phyloP scores from a whole-genome alignment of 1,140 invertebrate genomes.

The Anthonomus grandis region DNA sequence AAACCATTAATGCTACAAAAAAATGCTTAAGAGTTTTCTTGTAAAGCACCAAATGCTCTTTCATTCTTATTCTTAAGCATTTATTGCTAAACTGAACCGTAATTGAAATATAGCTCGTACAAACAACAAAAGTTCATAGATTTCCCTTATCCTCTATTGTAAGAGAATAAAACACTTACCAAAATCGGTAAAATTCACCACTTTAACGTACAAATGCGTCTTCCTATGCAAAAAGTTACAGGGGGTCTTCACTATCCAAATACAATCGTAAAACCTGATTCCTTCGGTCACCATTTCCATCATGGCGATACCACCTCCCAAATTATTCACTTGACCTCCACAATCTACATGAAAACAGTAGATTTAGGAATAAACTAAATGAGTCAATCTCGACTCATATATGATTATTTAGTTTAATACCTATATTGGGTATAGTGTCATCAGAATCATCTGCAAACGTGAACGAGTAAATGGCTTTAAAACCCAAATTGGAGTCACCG shows the following conservation, averaged over 20 bases:
- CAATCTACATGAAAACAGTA: constrained; percentile 54
- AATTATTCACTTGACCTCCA: constrained; percentile 69
- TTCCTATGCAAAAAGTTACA: constrained; percentile 64
- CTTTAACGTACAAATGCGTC: constrained; percentile 66
- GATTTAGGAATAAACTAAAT: not conserved
- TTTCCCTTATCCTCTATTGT: not conserved
- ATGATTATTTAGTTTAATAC: constrained; percentile 32
- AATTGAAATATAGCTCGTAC: too few species aligned
- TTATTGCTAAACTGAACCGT: too few species aligned
- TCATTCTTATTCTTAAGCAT: too few species aligned
- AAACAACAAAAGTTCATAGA: too few species aligned
- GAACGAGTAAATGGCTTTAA: constrained; percentile 66
- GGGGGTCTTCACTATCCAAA: constrained; percentile 69
- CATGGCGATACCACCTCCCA: constrained; percentile 74
- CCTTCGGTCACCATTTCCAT: constrained; percentile 68
- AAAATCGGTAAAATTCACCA: constrained; percentile 64
- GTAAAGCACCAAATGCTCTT: too few species aligned
- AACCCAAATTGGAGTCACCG: constrained; percentile 65
- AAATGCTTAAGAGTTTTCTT: too few species aligned
- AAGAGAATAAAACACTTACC: constrained; percentile 49
- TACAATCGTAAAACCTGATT: constrained; percentile 64
- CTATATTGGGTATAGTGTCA: constrained; percentile 57
- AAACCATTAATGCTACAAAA: too few species aligned
- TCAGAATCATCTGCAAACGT: constrained; percentile 55
- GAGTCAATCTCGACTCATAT: not conserved